Base-by-base conservation (phyloP, 2,888 invertebrate species). In the Cephalotes varians region DNA sequence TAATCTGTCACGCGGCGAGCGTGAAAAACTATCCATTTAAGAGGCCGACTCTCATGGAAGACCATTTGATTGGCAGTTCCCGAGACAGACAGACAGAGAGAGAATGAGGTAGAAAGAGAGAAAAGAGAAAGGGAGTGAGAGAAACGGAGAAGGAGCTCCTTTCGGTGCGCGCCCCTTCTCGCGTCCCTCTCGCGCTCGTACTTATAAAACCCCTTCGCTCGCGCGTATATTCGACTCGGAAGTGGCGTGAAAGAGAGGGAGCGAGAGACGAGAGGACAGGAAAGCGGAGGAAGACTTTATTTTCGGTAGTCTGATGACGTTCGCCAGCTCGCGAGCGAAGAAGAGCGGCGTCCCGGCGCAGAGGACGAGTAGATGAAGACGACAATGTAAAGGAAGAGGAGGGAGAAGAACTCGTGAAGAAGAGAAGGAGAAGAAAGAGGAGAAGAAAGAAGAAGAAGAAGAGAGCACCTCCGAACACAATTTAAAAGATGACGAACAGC, bases 41-140 rank as follows among this genome's bases (percentile, higher is more conserved):
- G 90, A 88, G 86, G 87, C 81, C 87, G 85, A 84, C 85, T 90
- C 81, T 86, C 69, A 76, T 47, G 81, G 85, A 73, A 79, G 81
- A 80, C 85, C 79, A 85, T 85, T 90, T 91, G 91, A 91, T 91
- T 91, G 91, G 90, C 92, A 91, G 90, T 85, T 88, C 87, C 85
- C 85, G 84, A 87, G 89, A 86, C 74, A 64, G 74, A 62, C 21
- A 31, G 62, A 47, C 18, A 34, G n/a, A 64, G 10, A 51, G 37
- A 37, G 21, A 51, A 28, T 40, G 31, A 40, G 40, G 9, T n/a
- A 34, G 31, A 54, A 4, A 47, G 47, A 44, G 40, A 25, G 40
- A 6, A 56, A 15, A 54, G 28, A 25, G n/a, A 37, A 49, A 6
- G 31, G 2, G n/a, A 15, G 51, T 44, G 69, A 54, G 69, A 51